Conservation (phyloP, 2,888 invertebrate genomes). For the Plagodis pulveraria region DNA sequence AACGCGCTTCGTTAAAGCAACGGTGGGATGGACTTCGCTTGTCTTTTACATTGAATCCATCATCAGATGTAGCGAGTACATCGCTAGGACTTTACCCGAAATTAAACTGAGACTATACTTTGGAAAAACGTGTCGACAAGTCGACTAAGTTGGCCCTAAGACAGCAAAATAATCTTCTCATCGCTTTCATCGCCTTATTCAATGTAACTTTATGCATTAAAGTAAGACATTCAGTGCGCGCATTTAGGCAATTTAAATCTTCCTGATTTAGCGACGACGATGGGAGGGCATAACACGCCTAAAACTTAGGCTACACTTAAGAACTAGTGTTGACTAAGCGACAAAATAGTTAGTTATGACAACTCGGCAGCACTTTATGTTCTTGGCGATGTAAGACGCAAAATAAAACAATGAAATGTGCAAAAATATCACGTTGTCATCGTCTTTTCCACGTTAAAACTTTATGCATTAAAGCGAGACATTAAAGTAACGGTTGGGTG, state of each 20-base stretch:
- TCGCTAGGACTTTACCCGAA: too few species aligned
- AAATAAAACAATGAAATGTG: neutral
- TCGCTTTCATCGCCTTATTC: constrained; percentile 28
- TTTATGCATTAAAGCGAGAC: constrained; percentile 53
- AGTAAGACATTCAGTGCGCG: constrained; percentile 53
- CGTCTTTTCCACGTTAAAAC: constrained; percentile 34
- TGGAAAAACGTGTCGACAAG: too few species aligned
- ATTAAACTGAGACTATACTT: too few species aligned
- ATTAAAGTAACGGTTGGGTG: constrained; percentile 49
- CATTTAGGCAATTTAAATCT: constrained; percentile 63
- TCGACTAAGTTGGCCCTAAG: too few species aligned
- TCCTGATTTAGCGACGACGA: constrained; percentile 66
- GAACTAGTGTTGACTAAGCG: too few species aligned
- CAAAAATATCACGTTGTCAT: constrained; percentile 16
- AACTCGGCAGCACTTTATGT: too few species aligned
- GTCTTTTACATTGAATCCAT: too few species aligned
- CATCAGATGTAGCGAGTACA: too few species aligned
- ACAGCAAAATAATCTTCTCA: neutral
- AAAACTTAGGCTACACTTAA: constrained; percentile 28
- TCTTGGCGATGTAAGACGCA: neutral
- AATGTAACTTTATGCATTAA: constrained; percentile 44
- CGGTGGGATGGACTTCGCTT: too few species aligned
- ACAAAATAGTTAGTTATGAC: too few species aligned
- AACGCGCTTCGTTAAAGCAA: too few species aligned
- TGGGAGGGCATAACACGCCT: constrained; percentile 56